These are phyloP conservation scores for Manacus vitellinus DNA, from an alignment of 2,113 vertebrate species.

Conservation along the genomic window DNA sequence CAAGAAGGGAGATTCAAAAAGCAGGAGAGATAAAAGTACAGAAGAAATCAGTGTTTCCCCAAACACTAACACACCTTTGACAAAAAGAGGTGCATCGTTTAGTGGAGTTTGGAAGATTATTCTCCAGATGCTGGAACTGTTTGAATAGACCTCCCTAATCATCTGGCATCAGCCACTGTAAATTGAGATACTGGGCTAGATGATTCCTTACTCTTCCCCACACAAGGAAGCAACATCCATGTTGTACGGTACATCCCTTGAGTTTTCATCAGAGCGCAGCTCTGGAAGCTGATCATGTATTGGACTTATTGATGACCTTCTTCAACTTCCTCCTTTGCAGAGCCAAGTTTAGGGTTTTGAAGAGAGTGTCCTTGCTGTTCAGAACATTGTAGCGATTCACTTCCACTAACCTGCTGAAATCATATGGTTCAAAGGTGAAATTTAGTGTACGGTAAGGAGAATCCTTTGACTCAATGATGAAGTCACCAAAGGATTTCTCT, in stretches of 20 bases:
- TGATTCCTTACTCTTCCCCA: not conserved
- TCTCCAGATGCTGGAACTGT: not conserved
- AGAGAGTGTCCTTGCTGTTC: constrained; percentile 66
- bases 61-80: not conserved
- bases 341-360: constrained; percentile 53
- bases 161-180: not conserved
- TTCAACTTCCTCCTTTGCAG: constrained; percentile 60
- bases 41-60: not conserved
- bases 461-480: constrained; percentile 64
- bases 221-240: not conserved
- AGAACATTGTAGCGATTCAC: constrained; percentile 76
- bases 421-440: constrained; percentile 69
- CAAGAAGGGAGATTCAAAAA: not conserved
- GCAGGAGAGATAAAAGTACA: not conserved
- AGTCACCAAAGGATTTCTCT: constrained; percentile 74
- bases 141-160: not conserved
- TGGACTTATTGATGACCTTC: not conserved
- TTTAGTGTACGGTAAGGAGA: constrained; percentile 76
- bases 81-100: not conserved
- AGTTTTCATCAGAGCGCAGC: not conserved
- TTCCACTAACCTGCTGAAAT: constrained; percentile 73
- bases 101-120: not conserved
- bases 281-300: not conserved
- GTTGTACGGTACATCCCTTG: not conserved
- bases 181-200: not conserved